These are phyloP conservation scores for Stenotaenia linearis DNA, from an alignment of 2,888 invertebrate species.

Conservation along the genomic window DNA sequence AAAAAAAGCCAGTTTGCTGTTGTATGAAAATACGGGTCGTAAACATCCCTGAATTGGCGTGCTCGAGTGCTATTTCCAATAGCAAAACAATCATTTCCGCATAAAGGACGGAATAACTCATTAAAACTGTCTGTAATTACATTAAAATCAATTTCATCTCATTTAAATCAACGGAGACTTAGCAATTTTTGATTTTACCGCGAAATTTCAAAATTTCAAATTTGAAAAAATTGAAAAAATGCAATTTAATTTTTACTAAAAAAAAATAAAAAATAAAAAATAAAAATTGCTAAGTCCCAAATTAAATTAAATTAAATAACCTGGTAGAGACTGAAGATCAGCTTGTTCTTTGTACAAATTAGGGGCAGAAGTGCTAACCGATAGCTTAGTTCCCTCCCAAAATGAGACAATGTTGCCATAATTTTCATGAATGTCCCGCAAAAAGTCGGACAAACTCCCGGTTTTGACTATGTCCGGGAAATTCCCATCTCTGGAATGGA, in stretches of 20 bases:
- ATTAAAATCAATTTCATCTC: neutral
- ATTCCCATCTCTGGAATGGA: neutral
- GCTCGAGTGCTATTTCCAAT: neutral
- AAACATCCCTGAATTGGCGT: neutral
- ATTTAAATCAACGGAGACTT: no score
- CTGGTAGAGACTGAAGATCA: neutral
- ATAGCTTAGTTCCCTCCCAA: neutral
- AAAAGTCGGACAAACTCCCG: neutral
- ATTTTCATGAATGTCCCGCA: neutral
- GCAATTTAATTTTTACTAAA: no score
- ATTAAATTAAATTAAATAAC: neutral
- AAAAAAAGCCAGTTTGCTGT: neutral
- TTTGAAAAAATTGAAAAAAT: neutral
- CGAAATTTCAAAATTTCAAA: no score
- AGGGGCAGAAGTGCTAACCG: neutral
- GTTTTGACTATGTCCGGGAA: neutral
- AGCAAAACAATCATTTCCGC: constrained; percentile 27
- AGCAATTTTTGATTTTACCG: no score
- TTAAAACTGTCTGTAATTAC: constrained; percentile 17
- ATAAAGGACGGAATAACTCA: constrained; percentile 31
- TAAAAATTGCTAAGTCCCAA: no score
- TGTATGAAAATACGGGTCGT: constrained; percentile 26
- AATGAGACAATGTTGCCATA: neutral
- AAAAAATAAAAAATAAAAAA: no score
- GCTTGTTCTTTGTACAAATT: neutral